Percentiles rank a stretch among this genome's conserved stretches.
These are phyloP conservation scores for Malurus elegans DNA, from an alignment of 2,113 vertebrate species.

Conservation along the genomic window DNA sequence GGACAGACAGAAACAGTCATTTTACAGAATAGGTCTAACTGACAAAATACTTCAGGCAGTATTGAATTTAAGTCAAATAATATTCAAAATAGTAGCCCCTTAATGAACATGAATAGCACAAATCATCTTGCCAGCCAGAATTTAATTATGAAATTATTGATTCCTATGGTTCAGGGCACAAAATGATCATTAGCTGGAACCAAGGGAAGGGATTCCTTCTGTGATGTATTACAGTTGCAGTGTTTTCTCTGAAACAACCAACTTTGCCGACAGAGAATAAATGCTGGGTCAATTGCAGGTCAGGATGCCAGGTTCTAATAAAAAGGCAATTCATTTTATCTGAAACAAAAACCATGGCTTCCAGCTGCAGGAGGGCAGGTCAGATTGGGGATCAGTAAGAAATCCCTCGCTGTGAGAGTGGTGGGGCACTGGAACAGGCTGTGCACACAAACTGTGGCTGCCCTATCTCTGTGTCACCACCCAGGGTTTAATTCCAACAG, in stretches of 20 bases:
- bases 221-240: background rate
- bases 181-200: background rate
- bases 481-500: background rate
- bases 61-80: slow-evolving; percentile 4
- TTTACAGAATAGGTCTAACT: background rate
- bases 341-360: background rate
- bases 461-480: background rate
- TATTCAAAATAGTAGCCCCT: background rate
- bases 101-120: background rate
- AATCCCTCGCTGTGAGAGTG: background rate
- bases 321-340: slow-evolving; percentile 8
- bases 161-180: background rate
- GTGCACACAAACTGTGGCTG: background rate
- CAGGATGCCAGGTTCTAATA: background rate
- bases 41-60: background rate
- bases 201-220: background rate
- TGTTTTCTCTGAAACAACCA: background rate
- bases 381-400: too few relatives aligned
- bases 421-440: background rate
- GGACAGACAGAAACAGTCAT: background rate
- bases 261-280: background rate
- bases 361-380: background rate
- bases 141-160: slow-evolving; percentile 44
- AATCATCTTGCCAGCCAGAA: slow-evolving; percentile 10
- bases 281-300: background rate